phyloP scores from a whole-genome alignment of 2,888 invertebrate genomes.

The Tyria jacobaeae region DNA sequence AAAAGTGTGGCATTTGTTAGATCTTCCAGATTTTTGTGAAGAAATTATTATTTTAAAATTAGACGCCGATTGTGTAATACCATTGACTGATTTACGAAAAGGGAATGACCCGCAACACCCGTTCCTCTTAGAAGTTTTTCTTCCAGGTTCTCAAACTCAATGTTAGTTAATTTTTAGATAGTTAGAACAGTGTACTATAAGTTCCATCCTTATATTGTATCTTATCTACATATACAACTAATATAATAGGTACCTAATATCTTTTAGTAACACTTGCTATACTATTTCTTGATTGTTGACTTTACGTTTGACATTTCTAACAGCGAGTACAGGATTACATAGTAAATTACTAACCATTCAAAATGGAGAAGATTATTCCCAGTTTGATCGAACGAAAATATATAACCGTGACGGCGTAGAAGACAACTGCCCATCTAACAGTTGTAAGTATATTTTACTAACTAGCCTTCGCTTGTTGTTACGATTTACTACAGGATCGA shows the following conservation, averaged over 20 bases:
- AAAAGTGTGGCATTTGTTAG: constrained; percentile 78
- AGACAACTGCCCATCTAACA: not conserved
- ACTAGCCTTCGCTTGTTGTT: not conserved
- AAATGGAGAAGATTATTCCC: constrained; percentile 37
- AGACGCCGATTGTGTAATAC: constrained; percentile 62
- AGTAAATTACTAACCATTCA: constrained; percentile 69
- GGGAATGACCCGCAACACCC: constrained; percentile 79
- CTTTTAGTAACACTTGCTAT: too few relatives aligned
- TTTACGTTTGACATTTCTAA: not conserved
- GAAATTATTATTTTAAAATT: constrained; percentile 75
- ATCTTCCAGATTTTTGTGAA: constrained; percentile 79
- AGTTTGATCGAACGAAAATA: constrained; percentile 6
- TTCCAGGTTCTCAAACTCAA: constrained; percentile 52
- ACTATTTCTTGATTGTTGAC: too few relatives aligned
- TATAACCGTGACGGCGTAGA: not conserved
- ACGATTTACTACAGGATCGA: not conserved
- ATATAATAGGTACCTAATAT: too few relatives aligned
- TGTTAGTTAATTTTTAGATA: constrained; percentile 47
- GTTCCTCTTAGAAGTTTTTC: constrained; percentile 76
- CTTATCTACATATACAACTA: not conserved
- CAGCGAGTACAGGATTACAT: constrained; percentile 27
- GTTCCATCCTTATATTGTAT: not conserved
- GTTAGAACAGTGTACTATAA: too few relatives aligned
- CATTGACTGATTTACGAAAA: constrained; percentile 68
- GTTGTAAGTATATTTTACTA: not conserved